phyloP scores from a whole-genome alignment of 2,113 vertebrate species.

The Gobiocypris rarus region DNA sequence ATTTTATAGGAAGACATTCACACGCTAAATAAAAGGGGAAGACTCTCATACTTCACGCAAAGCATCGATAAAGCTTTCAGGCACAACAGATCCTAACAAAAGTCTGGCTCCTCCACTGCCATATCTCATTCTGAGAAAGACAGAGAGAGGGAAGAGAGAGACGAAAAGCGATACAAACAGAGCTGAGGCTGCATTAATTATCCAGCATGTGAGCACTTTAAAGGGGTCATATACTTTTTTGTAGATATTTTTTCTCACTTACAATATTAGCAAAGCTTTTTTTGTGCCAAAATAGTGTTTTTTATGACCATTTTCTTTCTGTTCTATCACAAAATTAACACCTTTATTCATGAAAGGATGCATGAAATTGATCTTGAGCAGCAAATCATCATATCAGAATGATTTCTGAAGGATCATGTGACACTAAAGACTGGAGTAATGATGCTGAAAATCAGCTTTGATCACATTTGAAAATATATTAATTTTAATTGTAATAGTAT shows the following conservation, averaged over 20 bases:
- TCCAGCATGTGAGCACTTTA: background rate
- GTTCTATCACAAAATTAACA: background rate
- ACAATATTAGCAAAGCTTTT: background rate
- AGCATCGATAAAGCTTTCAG: conserved; percentile 56
- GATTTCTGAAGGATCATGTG: background rate
- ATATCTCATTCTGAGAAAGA: conserved; percentile 37
- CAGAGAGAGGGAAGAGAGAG: background rate
- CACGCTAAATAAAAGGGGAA: conserved; percentile 59
- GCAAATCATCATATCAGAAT: no score
- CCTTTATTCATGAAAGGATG: no score
- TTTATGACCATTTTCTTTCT: background rate
- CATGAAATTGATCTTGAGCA: no score
- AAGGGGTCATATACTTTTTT: background rate
- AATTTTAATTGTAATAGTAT: no score
- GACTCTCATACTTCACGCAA: conserved; percentile 43
- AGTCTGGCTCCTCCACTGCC: conserved; percentile 39
- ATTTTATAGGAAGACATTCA: conserved; percentile 62
- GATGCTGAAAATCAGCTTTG: no score
- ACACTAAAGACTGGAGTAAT: background rate
- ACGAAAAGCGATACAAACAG: conserved; percentile 12
- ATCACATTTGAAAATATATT: no score
- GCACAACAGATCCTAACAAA: conserved; percentile 50
- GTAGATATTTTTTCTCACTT: background rate
- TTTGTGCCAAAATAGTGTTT: background rate
- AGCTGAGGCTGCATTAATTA: conserved; percentile 14